Conservation (phyloP, 2,113 vertebrate genomes). For the Thalassoma bifasciatum region DNA sequence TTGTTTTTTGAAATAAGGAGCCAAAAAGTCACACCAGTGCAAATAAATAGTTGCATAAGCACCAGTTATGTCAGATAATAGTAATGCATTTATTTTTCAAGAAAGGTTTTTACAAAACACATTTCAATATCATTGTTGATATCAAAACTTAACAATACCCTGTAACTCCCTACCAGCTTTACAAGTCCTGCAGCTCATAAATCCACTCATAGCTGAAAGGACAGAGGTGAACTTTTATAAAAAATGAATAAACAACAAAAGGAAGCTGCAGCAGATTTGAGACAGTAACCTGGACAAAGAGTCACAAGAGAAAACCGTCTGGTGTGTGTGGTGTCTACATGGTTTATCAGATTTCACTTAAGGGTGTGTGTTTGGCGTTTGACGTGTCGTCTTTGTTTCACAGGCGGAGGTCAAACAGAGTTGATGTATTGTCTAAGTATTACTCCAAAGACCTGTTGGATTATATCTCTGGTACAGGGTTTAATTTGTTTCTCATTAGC, state of each 20-base stretch:
- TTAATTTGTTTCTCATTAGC: not conserved
- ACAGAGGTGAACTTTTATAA: not conserved
- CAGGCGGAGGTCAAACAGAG: not conserved
- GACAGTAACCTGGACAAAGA: not conserved
- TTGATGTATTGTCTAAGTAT: not conserved
- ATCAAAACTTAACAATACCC: too few species aligned
- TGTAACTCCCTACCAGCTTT: too few species aligned
- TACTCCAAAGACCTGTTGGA: not conserved
- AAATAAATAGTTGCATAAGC: too few species aligned
- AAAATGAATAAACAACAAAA: not conserved
- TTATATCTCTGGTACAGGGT: not conserved
- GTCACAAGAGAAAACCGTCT: not conserved
- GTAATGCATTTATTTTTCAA: too few species aligned
- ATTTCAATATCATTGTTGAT: too few species aligned
- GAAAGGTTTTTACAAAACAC: too few species aligned
- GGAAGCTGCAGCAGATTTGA: not conserved
- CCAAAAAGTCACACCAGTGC: too few species aligned
- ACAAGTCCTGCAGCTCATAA: not conserved
- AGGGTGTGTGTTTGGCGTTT: conserved; percentile 24
- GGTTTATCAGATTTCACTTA: conserved; percentile 10
- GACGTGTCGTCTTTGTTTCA: not conserved
- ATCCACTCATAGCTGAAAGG: not conserved
- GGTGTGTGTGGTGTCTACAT: not conserved
- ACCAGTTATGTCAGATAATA: too few species aligned
- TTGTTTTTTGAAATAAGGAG: too few species aligned